Evolutionary conservation across 53 echinoderm and acorn worm genomes (phyloP).

Genomic region (Pentamera pediparva): DNA sequence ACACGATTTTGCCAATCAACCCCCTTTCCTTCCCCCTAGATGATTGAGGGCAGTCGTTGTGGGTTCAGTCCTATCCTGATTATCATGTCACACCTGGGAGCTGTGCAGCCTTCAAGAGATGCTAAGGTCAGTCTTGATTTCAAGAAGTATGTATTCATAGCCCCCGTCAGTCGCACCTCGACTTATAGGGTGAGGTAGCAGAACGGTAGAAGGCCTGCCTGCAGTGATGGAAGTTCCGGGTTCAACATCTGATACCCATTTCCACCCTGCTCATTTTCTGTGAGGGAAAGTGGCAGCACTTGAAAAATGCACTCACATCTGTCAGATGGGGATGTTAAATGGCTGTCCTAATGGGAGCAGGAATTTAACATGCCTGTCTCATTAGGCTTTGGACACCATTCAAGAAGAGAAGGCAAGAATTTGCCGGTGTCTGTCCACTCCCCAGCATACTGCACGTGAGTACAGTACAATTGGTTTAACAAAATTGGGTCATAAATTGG

Average conservation of each 20-base stretch:
- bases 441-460: too few species aligned
- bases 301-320: too few species aligned
- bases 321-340: too few species aligned
- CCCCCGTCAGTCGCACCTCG: too few species aligned
- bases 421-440: background rate
- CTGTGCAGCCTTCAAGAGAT: conserved; percentile 42
- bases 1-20: background rate
- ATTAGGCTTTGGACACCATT: too few species aligned
- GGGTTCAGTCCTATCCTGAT: conserved; percentile 68
- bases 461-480: too few species aligned
- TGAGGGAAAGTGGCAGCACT: too few species aligned
- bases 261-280: too few species aligned
- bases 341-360: too few species aligned
- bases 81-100: conserved; percentile 68
- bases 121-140: background rate
- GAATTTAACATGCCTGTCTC: too few species aligned
- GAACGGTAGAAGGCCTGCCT: background rate
- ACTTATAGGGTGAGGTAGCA: background rate
- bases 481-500: too few species aligned
- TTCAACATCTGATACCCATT: background rate
- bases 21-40: background rate
- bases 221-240: background rate
- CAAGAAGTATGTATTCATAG: background rate
- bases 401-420: background rate
- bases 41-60: conserved; percentile 19